Evolutionary conservation across 2,888 invertebrate genomes (phyloP).

Genomic region (Zygaena filipendulae): DNA sequence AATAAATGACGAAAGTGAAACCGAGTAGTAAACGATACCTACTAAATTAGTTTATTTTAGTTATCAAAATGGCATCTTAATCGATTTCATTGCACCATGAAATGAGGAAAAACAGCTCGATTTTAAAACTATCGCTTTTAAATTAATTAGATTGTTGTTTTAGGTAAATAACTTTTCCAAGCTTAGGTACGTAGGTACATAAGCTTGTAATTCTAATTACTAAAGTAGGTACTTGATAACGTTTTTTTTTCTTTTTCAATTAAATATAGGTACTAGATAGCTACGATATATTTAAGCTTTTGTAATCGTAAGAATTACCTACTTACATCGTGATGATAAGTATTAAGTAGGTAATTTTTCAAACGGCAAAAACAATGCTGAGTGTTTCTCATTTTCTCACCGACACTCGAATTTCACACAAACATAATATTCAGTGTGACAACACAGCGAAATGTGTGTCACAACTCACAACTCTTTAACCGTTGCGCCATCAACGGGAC

Average conservation of each 20-base stretch:
- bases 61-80: conserved; percentile 38
- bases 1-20: conserved; percentile 32
- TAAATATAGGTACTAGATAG: too few species aligned
- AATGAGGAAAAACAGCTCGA: conserved; percentile 27
- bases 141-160: too few species aligned
- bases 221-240: too few species aligned
- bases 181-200: too few species aligned
- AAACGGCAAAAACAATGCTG: neutral
- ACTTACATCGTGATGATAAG: too few species aligned
- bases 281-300: too few species aligned
- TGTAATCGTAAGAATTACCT: too few species aligned
- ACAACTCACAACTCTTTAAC: conserved; percentile 17
- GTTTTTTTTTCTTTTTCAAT: too few species aligned
- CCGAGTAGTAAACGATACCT: conserved; percentile 35
- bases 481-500: conserved; percentile 35
- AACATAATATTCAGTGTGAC: conserved; percentile 26
- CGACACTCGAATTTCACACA: conserved; percentile 1
- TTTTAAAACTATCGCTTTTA: too few species aligned
- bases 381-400: neutral
- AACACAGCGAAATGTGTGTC: conserved; percentile 25
- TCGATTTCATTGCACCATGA: conserved; percentile 32
- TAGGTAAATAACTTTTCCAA: too few species aligned
- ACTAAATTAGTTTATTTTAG: conserved; percentile 40
- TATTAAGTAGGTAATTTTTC: too few species aligned
- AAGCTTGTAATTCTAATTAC: too few species aligned